A percentile compares a stretch with the other conserved stretches of the same genome.
Evolutionary conservation across 2,888 invertebrate species (phyloP).

Genomic region (Coenonympha arcania): DNA sequence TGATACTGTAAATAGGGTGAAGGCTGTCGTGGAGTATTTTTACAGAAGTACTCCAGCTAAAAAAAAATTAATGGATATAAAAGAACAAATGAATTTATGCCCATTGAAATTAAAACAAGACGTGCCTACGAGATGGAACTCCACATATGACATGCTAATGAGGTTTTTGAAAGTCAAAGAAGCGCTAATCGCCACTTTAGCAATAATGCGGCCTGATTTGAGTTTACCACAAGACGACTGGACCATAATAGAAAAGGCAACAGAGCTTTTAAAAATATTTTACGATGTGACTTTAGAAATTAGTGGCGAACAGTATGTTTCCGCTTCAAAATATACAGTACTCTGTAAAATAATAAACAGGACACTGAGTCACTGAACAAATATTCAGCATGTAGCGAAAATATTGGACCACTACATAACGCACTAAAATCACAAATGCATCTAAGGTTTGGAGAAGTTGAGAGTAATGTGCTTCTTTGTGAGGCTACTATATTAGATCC

Average conservation of each 20-base stretch:
- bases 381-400: no score
- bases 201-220: neutral
- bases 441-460: no score
- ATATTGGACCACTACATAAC: neutral
- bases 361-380: no score
- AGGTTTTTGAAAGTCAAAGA: neutral
- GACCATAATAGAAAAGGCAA: neutral
- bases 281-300: no score
- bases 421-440: neutral
- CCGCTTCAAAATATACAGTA: no score
- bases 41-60: neutral
- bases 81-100: neutral
- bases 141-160: neutral
- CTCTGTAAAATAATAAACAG: no score
- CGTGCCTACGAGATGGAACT: neutral
- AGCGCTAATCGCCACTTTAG: neutral
- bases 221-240: neutral
- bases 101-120: constrained; percentile 1
- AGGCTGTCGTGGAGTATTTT: neutral
- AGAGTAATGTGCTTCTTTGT: no score
- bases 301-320: no score
- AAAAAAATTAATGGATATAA: neutral
- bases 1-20: neutral
- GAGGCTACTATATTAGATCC: constrained; percentile 17
- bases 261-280: neutral